Base-by-base conservation (phyloP, 2,113 vertebrate species). In the Dipodomys merriami region DNA sequence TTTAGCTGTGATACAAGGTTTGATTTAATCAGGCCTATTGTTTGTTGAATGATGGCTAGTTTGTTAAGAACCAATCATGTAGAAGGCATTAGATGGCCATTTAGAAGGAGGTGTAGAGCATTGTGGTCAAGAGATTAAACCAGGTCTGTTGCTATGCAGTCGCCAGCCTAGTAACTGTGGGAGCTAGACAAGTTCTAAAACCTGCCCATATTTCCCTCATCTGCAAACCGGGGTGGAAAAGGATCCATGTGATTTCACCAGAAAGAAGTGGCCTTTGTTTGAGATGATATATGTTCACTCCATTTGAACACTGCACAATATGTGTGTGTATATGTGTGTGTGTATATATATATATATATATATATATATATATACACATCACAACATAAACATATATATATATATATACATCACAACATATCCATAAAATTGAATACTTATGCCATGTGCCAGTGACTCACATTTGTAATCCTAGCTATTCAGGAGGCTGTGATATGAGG, bases 11-110 rank as follows among this genome's bases (percentile, higher is more conserved):
- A 19, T n/a, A n/a, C 12, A 72, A 46, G 6, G 12, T 67, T 88
- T 82, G 46, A 69, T 78, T 85, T 84, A 82, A 92, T 92, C 72
- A 30, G 76, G 44, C 5, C 62, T 62, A 80, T 67, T n/a, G 68
- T 67, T 89, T 76, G 15, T 19, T 57, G 11, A 73, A 82, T 23
- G 53, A 33, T n/a, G 23, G 12, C 57, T 81, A 83, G 25, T 57
- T 86, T 76, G 53, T 73, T 95, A 76, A 92, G 92, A 95, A 87
- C 35, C 72, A 92, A 84, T 84, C 18, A 67, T 4, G 1, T 49
- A 84, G 76, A 80, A 53, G 29, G 8, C 33, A 65, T 27, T 22
- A 53, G 23, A 60, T 44, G 23, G 86, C 44, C 25, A 83, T 79
- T 82, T 79, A 60, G 57, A 93, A 87, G 33, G 73, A 9, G 23